Evolutionary conservation across 1,140 invertebrate genomes (phyloP).

Genomic region (Leptopilina boulardi): DNA sequence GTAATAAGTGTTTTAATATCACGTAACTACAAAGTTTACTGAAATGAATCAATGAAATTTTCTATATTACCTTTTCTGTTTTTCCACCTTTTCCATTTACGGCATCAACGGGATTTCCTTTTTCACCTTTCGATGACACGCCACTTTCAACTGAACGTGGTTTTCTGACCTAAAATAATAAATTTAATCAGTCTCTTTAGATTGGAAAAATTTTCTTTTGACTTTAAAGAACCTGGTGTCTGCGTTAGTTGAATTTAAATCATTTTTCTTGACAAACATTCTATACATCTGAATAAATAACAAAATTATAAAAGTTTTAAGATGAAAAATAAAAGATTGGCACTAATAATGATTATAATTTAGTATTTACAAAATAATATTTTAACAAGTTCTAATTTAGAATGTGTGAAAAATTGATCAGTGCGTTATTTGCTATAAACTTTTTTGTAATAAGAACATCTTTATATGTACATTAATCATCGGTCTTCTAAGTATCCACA

Average conservation of each 20-base stretch:
- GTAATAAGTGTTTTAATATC: constrained; percentile 35
- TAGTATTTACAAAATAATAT: too few species aligned
- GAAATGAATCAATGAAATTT: constrained; percentile 47
- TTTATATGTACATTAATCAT: neutral
- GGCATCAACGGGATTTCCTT: constrained; percentile 54
- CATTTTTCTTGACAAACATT: too few species aligned
- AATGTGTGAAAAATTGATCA: too few species aligned
- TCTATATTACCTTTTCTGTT: constrained; percentile 68
- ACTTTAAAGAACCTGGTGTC: too few species aligned
- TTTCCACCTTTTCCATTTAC: constrained; percentile 63
- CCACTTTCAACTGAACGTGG: constrained; percentile 58
- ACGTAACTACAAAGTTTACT: neutral
- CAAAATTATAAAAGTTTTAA: too few species aligned
- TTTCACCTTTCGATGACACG: constrained; percentile 56
- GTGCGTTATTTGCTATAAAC: neutral
- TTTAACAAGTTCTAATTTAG: too few species aligned
- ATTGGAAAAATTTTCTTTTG: too few species aligned
- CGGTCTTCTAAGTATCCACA: neutral
- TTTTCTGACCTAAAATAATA: constrained; percentile 67
- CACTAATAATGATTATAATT: too few species aligned
- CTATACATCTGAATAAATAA: too few species aligned
- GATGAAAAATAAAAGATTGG: too few species aligned
- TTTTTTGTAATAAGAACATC: neutral
- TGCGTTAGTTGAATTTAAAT: too few species aligned
- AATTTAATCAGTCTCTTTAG: neutral